Evolutionary conservation across 2,888 invertebrate genomes (phyloP).

Genomic region (Alloplasta piceator): DNA sequence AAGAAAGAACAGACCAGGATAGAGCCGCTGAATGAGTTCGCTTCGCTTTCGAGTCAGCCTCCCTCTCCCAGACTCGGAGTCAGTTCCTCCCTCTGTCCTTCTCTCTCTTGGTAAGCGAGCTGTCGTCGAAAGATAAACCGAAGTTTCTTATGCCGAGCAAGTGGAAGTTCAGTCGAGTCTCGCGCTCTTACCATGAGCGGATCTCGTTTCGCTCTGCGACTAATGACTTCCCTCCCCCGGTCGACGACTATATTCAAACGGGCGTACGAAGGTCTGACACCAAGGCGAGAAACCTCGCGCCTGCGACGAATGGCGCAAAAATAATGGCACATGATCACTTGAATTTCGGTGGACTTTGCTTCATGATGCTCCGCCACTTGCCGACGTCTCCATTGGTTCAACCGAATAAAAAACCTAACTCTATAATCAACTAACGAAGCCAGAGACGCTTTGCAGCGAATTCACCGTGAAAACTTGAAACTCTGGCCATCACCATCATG

Average conservation of each 20-base stretch:
- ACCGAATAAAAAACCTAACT: no score
- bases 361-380: no score
- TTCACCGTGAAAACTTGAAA: no score
- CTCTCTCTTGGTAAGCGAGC: slow-evolving; percentile 21
- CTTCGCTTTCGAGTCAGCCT: slow-evolving; percentile 53
- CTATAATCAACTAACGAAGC: no score
- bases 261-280: slow-evolving; percentile 18
- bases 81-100: slow-evolving; percentile 16
- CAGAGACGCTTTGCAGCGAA: no score
- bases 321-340: slow-evolving; percentile 9
- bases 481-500: no score
- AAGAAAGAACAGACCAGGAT: slow-evolving; percentile 41
- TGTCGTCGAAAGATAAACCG: slow-evolving; percentile 71
- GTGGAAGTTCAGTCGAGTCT: slow-evolving; percentile 61
- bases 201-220: slow-evolving; percentile 56
- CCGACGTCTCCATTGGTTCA: no score
- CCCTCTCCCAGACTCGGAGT: slow-evolving; percentile 52
- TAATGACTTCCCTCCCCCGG: slow-evolving; percentile 64
- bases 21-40: slow-evolving; percentile 46
- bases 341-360: no score
- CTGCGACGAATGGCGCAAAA: slow-evolving; percentile 54
- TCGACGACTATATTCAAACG: slow-evolving; percentile 50
- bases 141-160: slow-evolving; percentile 71
- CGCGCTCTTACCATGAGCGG: slow-evolving; percentile 30
- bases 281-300: slow-evolving; percentile 42